Evolutionary conservation across 2,113 vertebrate genomes (phyloP), one percentile per base, ranked within the genome.

Genomic region (Malaclemys terrapin): DNA sequence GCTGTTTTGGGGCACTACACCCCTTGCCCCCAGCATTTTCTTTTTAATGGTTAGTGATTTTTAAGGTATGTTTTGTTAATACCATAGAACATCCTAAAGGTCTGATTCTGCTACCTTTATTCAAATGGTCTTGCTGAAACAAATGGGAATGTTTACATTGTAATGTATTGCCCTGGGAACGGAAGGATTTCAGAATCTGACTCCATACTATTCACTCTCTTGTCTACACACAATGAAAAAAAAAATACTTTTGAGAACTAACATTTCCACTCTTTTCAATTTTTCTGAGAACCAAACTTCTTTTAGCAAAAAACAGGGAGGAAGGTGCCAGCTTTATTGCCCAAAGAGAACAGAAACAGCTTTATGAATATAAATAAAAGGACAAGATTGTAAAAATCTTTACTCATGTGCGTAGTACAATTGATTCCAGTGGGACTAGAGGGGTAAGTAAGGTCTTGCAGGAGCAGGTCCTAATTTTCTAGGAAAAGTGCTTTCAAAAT

Each of bases 51-150:
- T 3, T 7, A 17, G 3, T 5, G n/a, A 6, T 16, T 53, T 38
- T 11, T 47, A 29, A 42, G 42, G 2, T 7, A 20, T 4, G 1
- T 1, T 3, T 6, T 19, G 14, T 42, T 47, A 57, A 4, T 4
- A 10, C 19, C 42, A 52, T 6, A 1, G 29, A 80, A 31, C 16
- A 31, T 80, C 9, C 47, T 50, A 50, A 80, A 80, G 38, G 72
- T 24, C 42, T 45, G 10, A 52, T 50, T 29, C 78, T 50, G 29
- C 78, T 80, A 50, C 8, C 62, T n/a, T n/a, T n/a, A 19, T 69
- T n/a, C 35, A n/a, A 69, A 69, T n/a, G 8, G 8, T 20, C 31
- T 69, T n/a, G 17, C 47, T 50, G 78, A 49, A 50, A 80, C 47
- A 35, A 80, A 49, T 14, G 4, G 76, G 45, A 31, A 8, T 29